Conservation (phyloP, 2,797 vertebrate genomes). For the Sebastes ruberrimus region DNA sequence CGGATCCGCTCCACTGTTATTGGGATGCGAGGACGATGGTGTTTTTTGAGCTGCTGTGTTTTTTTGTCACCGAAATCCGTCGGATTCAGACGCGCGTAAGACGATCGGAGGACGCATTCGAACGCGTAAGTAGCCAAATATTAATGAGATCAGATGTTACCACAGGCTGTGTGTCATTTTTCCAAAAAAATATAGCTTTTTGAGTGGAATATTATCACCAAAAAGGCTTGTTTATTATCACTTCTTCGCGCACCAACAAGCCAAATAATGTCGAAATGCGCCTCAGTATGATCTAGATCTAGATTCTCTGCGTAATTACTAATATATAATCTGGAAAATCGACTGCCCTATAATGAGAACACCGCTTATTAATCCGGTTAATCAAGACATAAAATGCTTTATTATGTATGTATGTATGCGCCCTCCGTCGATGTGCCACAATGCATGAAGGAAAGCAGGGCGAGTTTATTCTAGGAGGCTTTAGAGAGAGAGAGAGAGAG, state of each 20-base stretch:
- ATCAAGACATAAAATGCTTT: slow-evolving; percentile 63
- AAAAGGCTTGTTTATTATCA: slow-evolving; percentile 34
- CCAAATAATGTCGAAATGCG: slow-evolving; percentile 28
- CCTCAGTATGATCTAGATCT: not conserved
- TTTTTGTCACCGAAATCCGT: slow-evolving; percentile 20
- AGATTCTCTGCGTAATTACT: slow-evolving; percentile 24
- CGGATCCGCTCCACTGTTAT: slow-evolving; percentile 58
- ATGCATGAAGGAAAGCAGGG: slow-evolving; percentile 65
- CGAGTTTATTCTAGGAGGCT: slow-evolving; percentile 64
- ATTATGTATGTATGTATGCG: slow-evolving; percentile 34
- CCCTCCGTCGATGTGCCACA: slow-evolving; percentile 62
- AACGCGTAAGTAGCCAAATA: slow-evolving; percentile 66
- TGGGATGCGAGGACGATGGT: slow-evolving; percentile 51
- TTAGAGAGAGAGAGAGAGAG: slow-evolving; percentile 32
- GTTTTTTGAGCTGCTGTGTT: slow-evolving; percentile 14
- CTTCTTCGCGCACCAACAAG: slow-evolving; percentile 18
- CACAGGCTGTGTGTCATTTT: not conserved
- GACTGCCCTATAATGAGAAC: slow-evolving; percentile 57
- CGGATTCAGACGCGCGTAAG: slow-evolving; percentile 54
- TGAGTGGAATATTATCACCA: not conserved
- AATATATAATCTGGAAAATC: slow-evolving; percentile 45
- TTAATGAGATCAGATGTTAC: not conserved
- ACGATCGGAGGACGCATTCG: slow-evolving; percentile 57
- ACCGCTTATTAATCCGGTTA: slow-evolving; percentile 67
- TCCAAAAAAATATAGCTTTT: not conserved